A percentile compares a stretch with the other conserved stretches of the same genome.
phyloP scores from a whole-genome alignment of 1,140 invertebrate species.

The Eubasilissa regina region DNA sequence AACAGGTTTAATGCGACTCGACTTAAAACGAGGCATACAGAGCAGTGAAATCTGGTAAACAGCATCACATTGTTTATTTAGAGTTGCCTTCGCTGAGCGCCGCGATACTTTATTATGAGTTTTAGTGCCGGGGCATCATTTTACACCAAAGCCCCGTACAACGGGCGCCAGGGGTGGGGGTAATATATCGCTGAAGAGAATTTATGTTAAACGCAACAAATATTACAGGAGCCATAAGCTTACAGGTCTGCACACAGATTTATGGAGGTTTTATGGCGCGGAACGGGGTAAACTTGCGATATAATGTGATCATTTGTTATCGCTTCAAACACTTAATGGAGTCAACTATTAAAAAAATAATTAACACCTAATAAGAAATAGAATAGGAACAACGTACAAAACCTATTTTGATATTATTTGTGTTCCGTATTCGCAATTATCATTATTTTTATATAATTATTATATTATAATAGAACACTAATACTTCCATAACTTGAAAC shows the following conservation, averaged over 20 bases:
- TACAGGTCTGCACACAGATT: slow-evolving; percentile 53
- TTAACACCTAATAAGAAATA: neutral
- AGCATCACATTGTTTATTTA: slow-evolving; percentile 40
- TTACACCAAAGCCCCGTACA: slow-evolving; percentile 46
- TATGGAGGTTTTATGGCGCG: slow-evolving; percentile 58
- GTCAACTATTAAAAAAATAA: slow-evolving; percentile 8
- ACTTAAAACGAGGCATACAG: slow-evolving; percentile 6
- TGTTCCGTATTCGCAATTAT: too few relatives aligned
- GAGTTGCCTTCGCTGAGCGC: slow-evolving; percentile 26
- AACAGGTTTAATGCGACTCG: neutral
- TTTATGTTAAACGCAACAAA: slow-evolving; percentile 61
- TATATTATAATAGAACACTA: too few relatives aligned
- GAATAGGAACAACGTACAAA: too few relatives aligned
- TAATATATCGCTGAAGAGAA: slow-evolving; percentile 60
- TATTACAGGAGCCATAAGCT: slow-evolving; percentile 60
- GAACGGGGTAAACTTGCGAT: slow-evolving; percentile 43
- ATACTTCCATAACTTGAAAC: too few relatives aligned
- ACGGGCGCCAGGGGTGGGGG: slow-evolving; percentile 8
- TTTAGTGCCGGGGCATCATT: slow-evolving; percentile 55
- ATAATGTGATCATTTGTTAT: slow-evolving; percentile 34
- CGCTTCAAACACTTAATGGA: slow-evolving; percentile 6
- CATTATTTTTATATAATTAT: too few relatives aligned
- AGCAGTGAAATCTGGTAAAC: slow-evolving; percentile 33
- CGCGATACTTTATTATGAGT: slow-evolving; percentile 57
- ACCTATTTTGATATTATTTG: too few relatives aligned